Base-by-base conservation (phyloP, 2,797 vertebrate genomes). In the Tauraco hartlaubi region DNA sequence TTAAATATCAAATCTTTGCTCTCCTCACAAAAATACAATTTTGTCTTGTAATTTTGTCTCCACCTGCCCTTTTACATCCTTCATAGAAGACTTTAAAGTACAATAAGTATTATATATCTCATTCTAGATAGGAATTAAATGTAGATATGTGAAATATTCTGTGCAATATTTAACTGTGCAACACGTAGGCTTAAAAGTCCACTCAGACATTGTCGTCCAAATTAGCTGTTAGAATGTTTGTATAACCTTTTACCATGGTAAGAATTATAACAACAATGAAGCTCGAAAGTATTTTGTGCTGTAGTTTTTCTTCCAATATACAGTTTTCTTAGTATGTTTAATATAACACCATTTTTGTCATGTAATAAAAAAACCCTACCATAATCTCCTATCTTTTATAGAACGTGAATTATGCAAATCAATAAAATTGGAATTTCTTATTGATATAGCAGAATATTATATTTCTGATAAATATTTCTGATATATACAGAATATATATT, bases 1-100 rank as follows among this genome's bases (percentile, higher is more conserved):
- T 94, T 92, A 87, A 87, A 67, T 54, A 75, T 39, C 88, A 91
- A 83, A 90, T 85, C 64, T 90, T 94, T 75, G 29, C 37, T 7
- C 5, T 22, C 43, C 25, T 67, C 56, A 48, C 8, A 73, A 64
- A 77, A 91, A 93, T 49, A 33, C 35, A 85, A 76, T 86, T 92
- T 51, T 2, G 46, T 35, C 41, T 88, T 63, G 19, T 28, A 61
- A 77, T 62, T 96, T 93, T 59, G 12, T 11, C 6, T 44, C 28
- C 7, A 61, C 21, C 4, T 73, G 9, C 9, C 20, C 26, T 8
- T 75, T 52, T 33, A 35, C 7, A 59, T 44, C 4, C 7, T 78
- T 58, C 9, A 55, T 39, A 13, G 58, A 71, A 80, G 8, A 77
- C 4, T 19, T 81, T 33, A 25, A 78, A 89, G 12, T 71, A 58